A percentile compares a stretch with the other conserved stretches of the same genome.
phyloP scores from a whole-genome alignment of 2,113 vertebrate species.

The Gadus chalcogrammus region DNA sequence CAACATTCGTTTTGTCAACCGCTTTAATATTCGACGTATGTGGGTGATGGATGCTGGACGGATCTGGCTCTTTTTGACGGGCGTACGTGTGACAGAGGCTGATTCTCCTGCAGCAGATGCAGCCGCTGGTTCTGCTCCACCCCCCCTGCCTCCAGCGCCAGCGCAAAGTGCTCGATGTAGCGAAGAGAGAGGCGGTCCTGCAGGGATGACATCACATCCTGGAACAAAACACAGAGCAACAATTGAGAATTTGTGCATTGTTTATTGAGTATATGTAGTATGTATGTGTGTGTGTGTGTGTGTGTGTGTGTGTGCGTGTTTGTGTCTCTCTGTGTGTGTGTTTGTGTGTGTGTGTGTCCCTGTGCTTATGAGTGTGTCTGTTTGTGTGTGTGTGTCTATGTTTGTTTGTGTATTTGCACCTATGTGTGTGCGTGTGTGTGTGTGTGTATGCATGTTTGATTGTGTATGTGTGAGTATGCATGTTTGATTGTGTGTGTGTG shows the following conservation, averaged over 20 bases:
- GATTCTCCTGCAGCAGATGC: constrained; percentile 92
- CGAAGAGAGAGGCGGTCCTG: constrained; percentile 97
- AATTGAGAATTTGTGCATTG: neutral
- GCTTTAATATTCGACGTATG: neutral
- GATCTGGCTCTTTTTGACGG: neutral
- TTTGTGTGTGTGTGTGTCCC: too few relatives aligned
- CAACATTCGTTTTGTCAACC: neutral
- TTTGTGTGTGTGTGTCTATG: too few relatives aligned
- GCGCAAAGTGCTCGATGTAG: constrained; percentile 95
- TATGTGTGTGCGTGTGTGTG: too few relatives aligned
- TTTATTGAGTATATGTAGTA: too few relatives aligned
- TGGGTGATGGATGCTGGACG: neutral
- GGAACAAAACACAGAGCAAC: constrained; percentile 9
- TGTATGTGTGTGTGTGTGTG: too few relatives aligned
- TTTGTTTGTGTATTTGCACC: too few relatives aligned
- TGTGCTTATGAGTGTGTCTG: too few relatives aligned
- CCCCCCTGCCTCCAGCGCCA: constrained; percentile 90
- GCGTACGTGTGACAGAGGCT: constrained; percentile 92
- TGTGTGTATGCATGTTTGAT: too few relatives aligned
- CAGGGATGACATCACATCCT: constrained; percentile 96
- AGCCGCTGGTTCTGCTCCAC: constrained; percentile 88
- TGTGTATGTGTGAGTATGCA: too few relatives aligned
- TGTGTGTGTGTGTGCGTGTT: too few relatives aligned
- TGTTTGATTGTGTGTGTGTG: too few relatives aligned
- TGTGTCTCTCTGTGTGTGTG: too few relatives aligned